Evolutionary conservation across 2,888 invertebrate genomes (phyloP).

Genomic region (Phalangium opilio): DNA sequence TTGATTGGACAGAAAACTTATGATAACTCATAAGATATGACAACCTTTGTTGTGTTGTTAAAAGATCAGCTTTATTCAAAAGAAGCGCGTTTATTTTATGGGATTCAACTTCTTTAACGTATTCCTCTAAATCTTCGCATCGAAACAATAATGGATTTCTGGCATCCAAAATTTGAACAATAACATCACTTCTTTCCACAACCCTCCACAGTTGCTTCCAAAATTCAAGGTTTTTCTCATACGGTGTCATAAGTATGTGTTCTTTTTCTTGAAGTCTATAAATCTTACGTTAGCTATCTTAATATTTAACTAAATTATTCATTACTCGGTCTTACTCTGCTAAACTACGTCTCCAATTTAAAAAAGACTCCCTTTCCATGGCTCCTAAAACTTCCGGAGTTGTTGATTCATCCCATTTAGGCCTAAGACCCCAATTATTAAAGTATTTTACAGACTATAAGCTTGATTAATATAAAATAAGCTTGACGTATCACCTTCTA

Average conservation of each 20-base stretch:
- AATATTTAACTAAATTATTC: too few relatives aligned
- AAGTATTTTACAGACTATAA: slow-evolving; percentile 7
- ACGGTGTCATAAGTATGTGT: slow-evolving; percentile 76
- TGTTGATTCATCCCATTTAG: slow-evolving; percentile 58
- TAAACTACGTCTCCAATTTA: slow-evolving; percentile 76
- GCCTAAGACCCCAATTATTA: slow-evolving; percentile 50
- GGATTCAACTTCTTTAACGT: slow-evolving; percentile 58
- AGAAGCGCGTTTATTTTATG: slow-evolving; percentile 63
- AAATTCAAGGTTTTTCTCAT: slow-evolving; percentile 91
- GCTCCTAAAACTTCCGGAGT: slow-evolving; percentile 61
- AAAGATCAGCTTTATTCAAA: slow-evolving; percentile 88
- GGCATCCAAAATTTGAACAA: slow-evolving; percentile 89
- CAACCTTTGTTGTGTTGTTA: slow-evolving; percentile 61
- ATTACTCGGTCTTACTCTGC: slow-evolving; percentile 35
- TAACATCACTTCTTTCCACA: slow-evolving; percentile 80
- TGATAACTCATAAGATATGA: background rate
- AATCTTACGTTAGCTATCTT: too few relatives aligned
- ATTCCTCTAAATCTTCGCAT: slow-evolving; percentile 76
- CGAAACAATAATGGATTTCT: slow-evolving; percentile 86
- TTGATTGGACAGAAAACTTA: too few relatives aligned
- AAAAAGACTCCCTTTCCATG: slow-evolving; percentile 64
- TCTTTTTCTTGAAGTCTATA: slow-evolving; percentile 50
- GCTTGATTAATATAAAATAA: slow-evolving; percentile 4
- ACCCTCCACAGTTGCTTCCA: slow-evolving; percentile 99
- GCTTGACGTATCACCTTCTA: slow-evolving; percentile 41